Evolutionary conservation across 2,113 vertebrate species (phyloP).

Genomic region (Poeciliopsis prolifica): DNA sequence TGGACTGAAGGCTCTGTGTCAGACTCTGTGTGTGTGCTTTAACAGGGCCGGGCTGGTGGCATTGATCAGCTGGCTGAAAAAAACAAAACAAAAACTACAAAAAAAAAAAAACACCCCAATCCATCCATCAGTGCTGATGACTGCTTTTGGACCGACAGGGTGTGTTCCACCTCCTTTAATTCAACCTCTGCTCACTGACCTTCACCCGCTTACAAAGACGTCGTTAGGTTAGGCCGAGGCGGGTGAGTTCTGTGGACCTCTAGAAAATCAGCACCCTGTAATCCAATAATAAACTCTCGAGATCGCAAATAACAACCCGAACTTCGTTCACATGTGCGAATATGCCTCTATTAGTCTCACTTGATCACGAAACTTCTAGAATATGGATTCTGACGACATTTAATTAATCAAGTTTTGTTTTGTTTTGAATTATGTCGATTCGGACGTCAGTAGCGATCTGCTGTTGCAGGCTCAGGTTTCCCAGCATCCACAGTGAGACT

Average conservation of each 20-base stretch:
- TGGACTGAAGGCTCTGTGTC: constrained; percentile 49
- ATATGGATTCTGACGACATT: neutral
- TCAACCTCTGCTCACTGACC: constrained; percentile 35
- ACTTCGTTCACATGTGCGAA: neutral
- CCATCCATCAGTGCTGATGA: constrained; percentile 49
- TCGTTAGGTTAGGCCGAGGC: constrained; percentile 7
- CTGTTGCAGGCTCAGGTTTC: neutral
- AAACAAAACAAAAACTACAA: neutral
- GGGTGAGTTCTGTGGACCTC: neutral
- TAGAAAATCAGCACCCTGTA: neutral
- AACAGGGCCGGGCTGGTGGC: constrained; percentile 35
- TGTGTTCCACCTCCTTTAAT: constrained; percentile 38
- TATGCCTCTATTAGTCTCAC: no score
- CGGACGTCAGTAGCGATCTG: neutral
- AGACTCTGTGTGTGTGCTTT: constrained; percentile 38
- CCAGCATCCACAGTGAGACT: neutral
- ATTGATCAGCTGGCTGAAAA: constrained; percentile 63
- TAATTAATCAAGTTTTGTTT: neutral
- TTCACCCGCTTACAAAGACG: constrained; percentile 10
- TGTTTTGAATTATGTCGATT: neutral
- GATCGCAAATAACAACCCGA: no score
- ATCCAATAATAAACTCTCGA: no score
- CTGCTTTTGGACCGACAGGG: constrained; percentile 44
- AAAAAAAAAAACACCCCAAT: neutral
- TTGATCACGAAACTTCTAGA: neutral